phyloP scores from a whole-genome alignment of 2,113 vertebrate species.

The Phoxinus phoxinus region DNA sequence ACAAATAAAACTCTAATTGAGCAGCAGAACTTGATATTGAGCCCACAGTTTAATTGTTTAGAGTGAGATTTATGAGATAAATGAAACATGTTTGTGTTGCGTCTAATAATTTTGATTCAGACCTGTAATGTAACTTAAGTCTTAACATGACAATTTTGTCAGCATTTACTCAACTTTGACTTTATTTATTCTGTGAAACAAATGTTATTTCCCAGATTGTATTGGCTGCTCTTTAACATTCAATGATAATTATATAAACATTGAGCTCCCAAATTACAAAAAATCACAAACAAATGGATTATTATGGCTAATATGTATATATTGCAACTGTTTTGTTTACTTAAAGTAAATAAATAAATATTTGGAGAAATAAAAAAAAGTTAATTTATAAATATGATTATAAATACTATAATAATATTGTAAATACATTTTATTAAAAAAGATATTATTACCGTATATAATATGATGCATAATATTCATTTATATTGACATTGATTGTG shows the following conservation, averaged over 20 bases:
- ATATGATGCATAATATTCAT: not conserved
- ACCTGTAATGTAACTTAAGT: not conserved
- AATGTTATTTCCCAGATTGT: not conserved
- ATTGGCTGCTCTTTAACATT: not conserved
- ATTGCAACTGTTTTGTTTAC: not conserved
- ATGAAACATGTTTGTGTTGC: not conserved
- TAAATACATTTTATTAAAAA: not conserved
- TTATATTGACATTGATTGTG: not conserved
- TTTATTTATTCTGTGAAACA: too few species aligned
- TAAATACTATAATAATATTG: too few species aligned
- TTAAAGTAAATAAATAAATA: too few species aligned
- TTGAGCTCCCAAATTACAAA: not conserved
- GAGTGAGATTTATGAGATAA: not conserved
- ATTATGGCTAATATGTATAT: not conserved
- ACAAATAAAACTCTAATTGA: constrained; percentile 9
- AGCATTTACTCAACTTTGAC: not conserved
- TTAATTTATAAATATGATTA: too few species aligned
- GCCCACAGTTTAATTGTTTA: not conserved
- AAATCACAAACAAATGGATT: not conserved
- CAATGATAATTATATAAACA: not conserved
- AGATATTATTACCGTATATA: not conserved
- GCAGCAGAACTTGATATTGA: not conserved
- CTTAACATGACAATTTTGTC: not conserved
- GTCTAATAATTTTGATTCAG: not conserved
- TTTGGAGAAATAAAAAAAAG: too few species aligned